Base-by-base conservation (phyloP, 2,113 vertebrate genomes). In the Siphamia tubifer region DNA sequence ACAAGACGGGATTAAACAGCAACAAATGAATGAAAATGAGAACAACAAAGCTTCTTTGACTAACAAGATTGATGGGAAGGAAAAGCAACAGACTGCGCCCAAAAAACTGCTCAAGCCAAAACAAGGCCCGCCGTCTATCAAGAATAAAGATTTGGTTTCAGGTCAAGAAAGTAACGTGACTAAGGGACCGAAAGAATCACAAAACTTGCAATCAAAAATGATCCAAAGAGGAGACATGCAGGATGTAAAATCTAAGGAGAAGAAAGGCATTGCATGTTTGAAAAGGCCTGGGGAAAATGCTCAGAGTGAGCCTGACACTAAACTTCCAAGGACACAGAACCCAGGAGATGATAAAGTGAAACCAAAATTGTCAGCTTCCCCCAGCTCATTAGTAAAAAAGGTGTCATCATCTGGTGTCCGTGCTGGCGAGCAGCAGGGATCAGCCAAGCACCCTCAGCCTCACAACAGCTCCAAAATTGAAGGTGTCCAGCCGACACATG, bases 321-420 rank as follows among this genome's bases (percentile, higher is more conserved):
- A 98, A 91, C 83, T 95, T 38, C 95, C 91, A 43, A 98, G 95
- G 88, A 89, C 92, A 68, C 91, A 93, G 4, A 45, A 68, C 31
- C 84, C 89, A 36, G 76, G 56, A 28, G 81, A 85, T 2, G 39
- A 15, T 17, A 87, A 87, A 72, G 53, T 20, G 4, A 89, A 81
- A 31, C 43, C 76, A 36, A 91, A 83, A 49, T 58, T 56, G 8
- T 62, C 85, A 45, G 55, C 47, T 64, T 27, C 77, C 16, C 62
- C 42, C 0, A 80, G 60, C 12, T 10, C 83, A 2, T 42, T 30
- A 0, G 34, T 31, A 6, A 89, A 87, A 54, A 90, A 81, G 74
- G 82, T 52, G 28, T 66, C 54, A 7, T 39, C 66, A 10, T 61
- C 81, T 28, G 75, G 77, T 34, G 73, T 9, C 51, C 77, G 72